Conservation (phyloP, 92 coral and sea anemone species). For the Heliopora coerulea region DNA sequence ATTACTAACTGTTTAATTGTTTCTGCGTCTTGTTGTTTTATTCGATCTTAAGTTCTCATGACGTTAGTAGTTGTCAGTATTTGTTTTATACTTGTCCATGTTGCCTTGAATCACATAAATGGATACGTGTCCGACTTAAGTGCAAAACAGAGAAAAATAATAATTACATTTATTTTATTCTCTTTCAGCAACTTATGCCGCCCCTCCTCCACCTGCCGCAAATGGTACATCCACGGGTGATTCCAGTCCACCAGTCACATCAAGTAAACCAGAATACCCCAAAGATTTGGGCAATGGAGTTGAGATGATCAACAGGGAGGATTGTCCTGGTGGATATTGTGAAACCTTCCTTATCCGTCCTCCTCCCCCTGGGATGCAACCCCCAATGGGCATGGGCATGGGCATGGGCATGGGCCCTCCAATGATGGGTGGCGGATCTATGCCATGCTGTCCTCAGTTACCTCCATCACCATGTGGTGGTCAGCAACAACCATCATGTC, state of each 20-base stretch:
- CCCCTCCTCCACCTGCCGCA: conserved; percentile 9
- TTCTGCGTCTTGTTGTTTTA: too few relatives aligned
- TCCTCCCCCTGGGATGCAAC: conserved; percentile 34
- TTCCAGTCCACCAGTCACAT: neutral
- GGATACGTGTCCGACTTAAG: too few relatives aligned
- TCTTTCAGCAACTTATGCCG: neutral
- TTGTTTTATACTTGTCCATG: too few relatives aligned
- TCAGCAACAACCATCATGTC: conserved; percentile 21
- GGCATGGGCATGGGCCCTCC: neutral
- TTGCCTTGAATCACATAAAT: too few relatives aligned
- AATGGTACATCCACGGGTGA: conserved; percentile 5
- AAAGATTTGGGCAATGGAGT: conserved; percentile 42
- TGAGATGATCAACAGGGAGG: conserved; percentile 43
- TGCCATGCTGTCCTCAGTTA: conserved; percentile 39
- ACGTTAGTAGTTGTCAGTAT: too few relatives aligned
- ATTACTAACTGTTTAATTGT: too few relatives aligned
- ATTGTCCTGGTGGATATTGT: conserved; percentile 40
- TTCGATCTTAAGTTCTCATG: too few relatives aligned
- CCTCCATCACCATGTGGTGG: conserved; percentile 42
- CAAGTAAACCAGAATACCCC: conserved; percentile 32
- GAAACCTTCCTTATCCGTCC: conserved; percentile 46
- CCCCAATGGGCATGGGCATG: conserved; percentile 22
- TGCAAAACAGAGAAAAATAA: too few relatives aligned
- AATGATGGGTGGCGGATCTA: conserved; percentile 3
- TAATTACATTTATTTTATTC: neutral